Evolutionary conservation across 2,888 invertebrate species (phyloP).

Genomic region (Gonocerus acuteangulatus): DNA sequence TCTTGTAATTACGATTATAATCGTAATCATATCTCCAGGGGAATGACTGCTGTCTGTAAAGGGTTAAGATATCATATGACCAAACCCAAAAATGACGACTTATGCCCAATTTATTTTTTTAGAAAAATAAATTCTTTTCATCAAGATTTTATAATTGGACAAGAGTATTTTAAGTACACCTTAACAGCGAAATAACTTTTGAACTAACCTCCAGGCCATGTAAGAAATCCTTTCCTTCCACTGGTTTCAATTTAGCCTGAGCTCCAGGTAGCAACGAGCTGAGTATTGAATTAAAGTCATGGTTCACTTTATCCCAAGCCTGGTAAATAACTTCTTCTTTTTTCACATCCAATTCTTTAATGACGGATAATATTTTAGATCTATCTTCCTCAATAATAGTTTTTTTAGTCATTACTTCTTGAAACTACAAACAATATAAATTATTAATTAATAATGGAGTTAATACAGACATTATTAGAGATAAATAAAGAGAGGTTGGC

Average conservation of each 20-base stretch:
- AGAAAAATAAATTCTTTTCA: no score
- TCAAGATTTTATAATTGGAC: no score
- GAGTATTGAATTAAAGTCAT: conserved; percentile 93
- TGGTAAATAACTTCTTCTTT: conserved; percentile 72
- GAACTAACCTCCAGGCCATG: conserved; percentile 73
- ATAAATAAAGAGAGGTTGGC: neutral
- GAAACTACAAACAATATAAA: conserved; percentile 47
- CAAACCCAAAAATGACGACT: no score
- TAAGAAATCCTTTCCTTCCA: conserved; percentile 62
- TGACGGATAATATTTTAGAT: conserved; percentile 64
- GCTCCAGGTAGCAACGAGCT: conserved; percentile 84
- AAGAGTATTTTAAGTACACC: no score
- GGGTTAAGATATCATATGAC: no score
- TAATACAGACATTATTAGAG: neutral
- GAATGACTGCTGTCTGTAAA: no score
- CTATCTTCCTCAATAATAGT: conserved; percentile 67
- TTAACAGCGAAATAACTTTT: no score
- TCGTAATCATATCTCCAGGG: no score
- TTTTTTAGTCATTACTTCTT: conserved; percentile 62
- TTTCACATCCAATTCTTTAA: conserved; percentile 81
- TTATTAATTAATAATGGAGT: neutral
- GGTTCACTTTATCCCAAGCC: conserved; percentile 81
- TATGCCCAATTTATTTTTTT: no score
- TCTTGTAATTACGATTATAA: no score
- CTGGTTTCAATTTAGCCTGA: conserved; percentile 73